phyloP scores from a whole-genome alignment of 1,140 invertebrate genomes.

The Cataglyphis hispanica region DNA sequence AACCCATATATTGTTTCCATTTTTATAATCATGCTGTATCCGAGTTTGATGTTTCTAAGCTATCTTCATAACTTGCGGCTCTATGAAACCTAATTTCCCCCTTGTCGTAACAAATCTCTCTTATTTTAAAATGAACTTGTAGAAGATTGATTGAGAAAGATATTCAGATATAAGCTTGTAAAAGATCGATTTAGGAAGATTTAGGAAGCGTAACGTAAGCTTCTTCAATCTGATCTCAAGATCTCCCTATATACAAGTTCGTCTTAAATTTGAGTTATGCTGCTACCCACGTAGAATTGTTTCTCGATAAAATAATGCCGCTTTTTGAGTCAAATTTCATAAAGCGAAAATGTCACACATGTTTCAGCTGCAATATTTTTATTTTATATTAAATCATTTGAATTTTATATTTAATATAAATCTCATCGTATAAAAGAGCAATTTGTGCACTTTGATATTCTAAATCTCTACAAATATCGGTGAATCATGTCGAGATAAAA shows the following conservation, averaged over 20 bases:
- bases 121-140: neutral
- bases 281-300: neutral
- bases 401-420: neutral
- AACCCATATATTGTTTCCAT: neutral
- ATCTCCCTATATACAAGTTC: neutral
- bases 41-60: neutral
- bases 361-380: neutral
- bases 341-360: neutral
- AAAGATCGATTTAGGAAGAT: slow-evolving; percentile 3
- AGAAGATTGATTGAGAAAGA: neutral
- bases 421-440: neutral
- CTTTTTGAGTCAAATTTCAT: neutral
- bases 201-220: neutral
- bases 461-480: neutral
- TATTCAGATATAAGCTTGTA: neutral
- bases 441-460: neutral
- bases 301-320: neutral
- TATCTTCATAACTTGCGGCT: neutral
- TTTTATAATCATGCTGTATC: neutral
- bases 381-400: neutral
- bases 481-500: slow-evolving; percentile 17
- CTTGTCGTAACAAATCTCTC: slow-evolving; percentile 5
- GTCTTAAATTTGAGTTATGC: neutral
- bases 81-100: neutral
- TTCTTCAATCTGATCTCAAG: neutral